Base-by-base conservation (phyloP, 2,888 invertebrate genomes). In the Chironomus tentans region DNA sequence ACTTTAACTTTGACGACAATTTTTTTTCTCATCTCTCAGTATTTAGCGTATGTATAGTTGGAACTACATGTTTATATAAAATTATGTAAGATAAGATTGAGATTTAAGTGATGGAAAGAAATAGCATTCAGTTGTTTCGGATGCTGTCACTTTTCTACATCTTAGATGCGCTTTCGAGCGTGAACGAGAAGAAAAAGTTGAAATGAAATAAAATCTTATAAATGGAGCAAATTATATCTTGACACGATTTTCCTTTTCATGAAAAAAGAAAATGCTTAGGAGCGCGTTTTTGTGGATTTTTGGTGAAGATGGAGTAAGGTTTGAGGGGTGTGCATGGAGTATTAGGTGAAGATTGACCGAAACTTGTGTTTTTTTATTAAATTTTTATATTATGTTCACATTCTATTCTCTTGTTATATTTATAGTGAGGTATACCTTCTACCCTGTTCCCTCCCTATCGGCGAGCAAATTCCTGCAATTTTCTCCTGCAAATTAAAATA, bases 161-260 rank as follows among this genome's bases (percentile, higher is more conserved):
- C 56, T 56, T 56, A 56, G 65, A 65, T 65, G 65, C 56, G 65
- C 65, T 65, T 65, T 65, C 21, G 24, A 65, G 65, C 65, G 65
- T 65, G 7, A 65, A 22, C 24, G 21, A 24, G 12, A 65, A 46
- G 18, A 74, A 28, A 38, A 38, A 10, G 38, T 38, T 10, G 38
- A 38, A 38, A 38, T 10, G 38, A 38, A 38, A 38, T 10, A 10
- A 10, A 38, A 38, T 4, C 28, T 47, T 47, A 71, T 71, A 74
- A 74, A 74, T 74, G 74, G 74, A 74, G 74, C 74, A 74, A 74
- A 74, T 74, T 74, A 74, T 74, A 74, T 18, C 65, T 74, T 74
- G 74, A 74, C 74, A 74, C 74, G 74, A 68, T 74, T 61, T 74
- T 74, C 74, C 65, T 74, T 74, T 21, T 74, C 74, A 56, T 18